Evolutionary conservation across 2,888 invertebrate species (phyloP).

Genomic region (Dasypolia templi): DNA sequence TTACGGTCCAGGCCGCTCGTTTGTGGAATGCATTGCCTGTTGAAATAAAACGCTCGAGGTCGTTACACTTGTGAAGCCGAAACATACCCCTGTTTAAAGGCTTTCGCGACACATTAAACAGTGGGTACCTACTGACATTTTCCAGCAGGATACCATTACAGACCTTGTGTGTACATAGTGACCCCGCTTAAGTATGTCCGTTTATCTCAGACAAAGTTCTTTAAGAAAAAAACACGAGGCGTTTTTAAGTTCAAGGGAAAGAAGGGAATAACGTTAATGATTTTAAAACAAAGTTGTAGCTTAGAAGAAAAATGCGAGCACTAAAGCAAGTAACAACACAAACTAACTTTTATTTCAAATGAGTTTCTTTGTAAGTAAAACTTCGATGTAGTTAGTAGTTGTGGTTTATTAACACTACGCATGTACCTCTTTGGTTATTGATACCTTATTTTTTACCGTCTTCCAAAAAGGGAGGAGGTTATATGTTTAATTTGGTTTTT

Average conservation of each 20-base stretch:
- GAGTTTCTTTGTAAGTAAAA: neutral
- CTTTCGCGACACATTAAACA: constrained; percentile 12
- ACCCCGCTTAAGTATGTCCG: constrained; percentile 4
- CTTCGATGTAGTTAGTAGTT: no score
- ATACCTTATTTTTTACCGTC: no score
- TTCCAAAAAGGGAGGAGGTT: no score
- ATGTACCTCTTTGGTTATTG: no score
- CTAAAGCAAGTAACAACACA: constrained; percentile 6
- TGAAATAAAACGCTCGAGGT: no score
- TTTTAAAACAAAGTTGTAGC: constrained; percentile 10
- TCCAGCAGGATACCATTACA: constrained; percentile 12
- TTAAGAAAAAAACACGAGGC: neutral
- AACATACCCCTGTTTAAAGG: constrained; percentile 11
- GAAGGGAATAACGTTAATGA: neutral
- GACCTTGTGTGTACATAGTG: constrained; percentile 14
- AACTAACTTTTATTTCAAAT: constrained; percentile 24
- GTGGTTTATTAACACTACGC: no score
- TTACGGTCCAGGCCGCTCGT: no score
- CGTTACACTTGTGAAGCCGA: no score
- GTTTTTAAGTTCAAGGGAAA: neutral
- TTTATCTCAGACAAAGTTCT: constrained; percentile 7
- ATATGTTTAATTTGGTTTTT: no score
- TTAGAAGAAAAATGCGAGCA: constrained; percentile 6
- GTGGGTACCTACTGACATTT: constrained; percentile 27
- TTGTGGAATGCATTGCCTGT: no score